Evolutionary conservation across 2,888 invertebrate genomes (phyloP), one percentile per base, ranked within the genome.

Genomic region (Eilema caniola): DNA sequence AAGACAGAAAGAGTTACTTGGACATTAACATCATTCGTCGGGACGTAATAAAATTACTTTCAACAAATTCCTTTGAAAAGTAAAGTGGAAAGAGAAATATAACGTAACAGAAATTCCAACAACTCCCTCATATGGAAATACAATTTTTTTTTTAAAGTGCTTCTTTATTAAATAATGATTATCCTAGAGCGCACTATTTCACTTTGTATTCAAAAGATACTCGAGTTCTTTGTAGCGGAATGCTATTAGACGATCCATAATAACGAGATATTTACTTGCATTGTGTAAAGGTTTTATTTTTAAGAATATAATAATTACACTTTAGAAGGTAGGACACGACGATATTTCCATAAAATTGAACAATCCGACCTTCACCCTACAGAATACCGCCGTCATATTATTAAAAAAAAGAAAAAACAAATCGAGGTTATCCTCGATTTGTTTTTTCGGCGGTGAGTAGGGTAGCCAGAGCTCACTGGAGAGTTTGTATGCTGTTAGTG

Each of bases 131-230:
- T 7, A 62, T 47, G 47, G 2, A 24, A 62, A 23, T 37, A 62
- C 37, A 24, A 16, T 3, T 3, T 62, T 37, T 3, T 3, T 62
- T 37, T 62, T n/a, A 62, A 62, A 23, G 33, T 20, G 33, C 12
- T 61, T 33, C 2, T 8, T 33, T 62, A 62, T 62, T 62, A 33
- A 62, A 62, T 62, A 23, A 62, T 33, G 33, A 37, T 62, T 62
- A 37, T 62, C 33, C 24, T 16, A 62, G 23, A 62, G 24, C 14
- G 24, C 62, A 24, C 24, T 62, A 62, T 62, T 14, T 62, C 37
- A 8, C 62, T 62, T 62, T 62, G 62, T 37, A 10, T 10, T 37
- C 16, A 62, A 23, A 62, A 62, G 24, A 24, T 33, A 5, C 37
- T 16, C 37, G 3, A 37, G 33, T 37, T 14, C 62, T 62, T 62